phyloP scores from a whole-genome alignment of 1,140 invertebrate genomes.

The honey bee (Apis mellifera) region DNA sequence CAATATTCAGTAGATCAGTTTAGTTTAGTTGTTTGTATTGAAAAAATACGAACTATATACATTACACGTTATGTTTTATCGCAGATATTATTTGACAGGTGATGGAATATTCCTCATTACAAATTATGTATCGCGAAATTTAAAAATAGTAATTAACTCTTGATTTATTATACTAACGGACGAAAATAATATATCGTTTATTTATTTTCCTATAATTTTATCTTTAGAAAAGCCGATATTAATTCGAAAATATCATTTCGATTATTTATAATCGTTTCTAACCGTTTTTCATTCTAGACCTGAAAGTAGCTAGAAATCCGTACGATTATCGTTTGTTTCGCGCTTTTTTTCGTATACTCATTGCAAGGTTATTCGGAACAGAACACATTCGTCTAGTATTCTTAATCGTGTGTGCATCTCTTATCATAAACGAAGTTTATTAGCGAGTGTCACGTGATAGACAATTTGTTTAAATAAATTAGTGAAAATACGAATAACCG shows the following conservation, averaged over 20 bases:
- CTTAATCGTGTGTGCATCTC: background rate
- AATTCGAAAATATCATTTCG: conserved; percentile 24
- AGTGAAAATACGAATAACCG: background rate
- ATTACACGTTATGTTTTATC: background rate
- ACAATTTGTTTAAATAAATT: conserved; percentile 11
- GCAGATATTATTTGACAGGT: background rate
- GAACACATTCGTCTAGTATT: background rate
- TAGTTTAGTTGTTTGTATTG: background rate
- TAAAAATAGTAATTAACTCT: background rate
- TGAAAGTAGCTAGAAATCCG: background rate
- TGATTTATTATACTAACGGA: background rate
- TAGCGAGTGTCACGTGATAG: background rate
- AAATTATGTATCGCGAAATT: background rate
- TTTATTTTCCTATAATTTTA: conserved; percentile 22
- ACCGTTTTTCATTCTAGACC: background rate
- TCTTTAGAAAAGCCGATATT: conserved; percentile 15
- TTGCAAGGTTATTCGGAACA: background rate
- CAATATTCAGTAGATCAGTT: background rate
- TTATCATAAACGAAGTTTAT: background rate
- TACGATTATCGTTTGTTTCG: conserved; percentile 1
- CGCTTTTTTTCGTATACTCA: background rate
- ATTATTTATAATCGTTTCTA: conserved; percentile 21
- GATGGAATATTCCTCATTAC: background rate
- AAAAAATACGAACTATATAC: background rate
- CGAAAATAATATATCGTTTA: conserved; percentile 15